Percentiles rank a stretch among this genome's conserved stretches.
Conservation (phyloP, 2,888 invertebrate genomes). For the Drosophila subsilvestris region DNA sequence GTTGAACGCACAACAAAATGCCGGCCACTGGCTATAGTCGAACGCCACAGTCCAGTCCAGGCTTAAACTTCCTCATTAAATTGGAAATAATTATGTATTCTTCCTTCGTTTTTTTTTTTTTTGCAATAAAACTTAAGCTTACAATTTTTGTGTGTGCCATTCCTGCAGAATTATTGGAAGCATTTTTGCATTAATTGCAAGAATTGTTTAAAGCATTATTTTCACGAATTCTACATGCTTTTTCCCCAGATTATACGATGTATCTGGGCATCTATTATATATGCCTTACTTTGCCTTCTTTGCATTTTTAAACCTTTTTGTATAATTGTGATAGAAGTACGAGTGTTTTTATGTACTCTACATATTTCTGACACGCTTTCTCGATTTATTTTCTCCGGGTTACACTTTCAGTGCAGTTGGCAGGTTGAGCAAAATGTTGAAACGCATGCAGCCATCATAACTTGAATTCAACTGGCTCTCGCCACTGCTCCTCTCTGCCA, state of each 20-base stretch:
- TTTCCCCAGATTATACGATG: too few species aligned
- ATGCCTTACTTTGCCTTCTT: too few species aligned
- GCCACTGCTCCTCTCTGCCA: background rate
- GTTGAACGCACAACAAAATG: conserved; percentile 25
- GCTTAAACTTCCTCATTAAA: conserved; percentile 42
- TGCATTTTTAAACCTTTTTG: too few species aligned
- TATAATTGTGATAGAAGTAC: background rate
- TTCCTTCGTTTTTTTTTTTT: too few species aligned
- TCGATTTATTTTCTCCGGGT: conserved; percentile 31
- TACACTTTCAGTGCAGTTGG: conserved; percentile 46
- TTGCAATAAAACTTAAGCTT: too few species aligned
- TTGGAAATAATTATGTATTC: conserved; percentile 12
- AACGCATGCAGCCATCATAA: conserved; percentile 68
- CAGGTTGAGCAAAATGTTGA: conserved; percentile 65
- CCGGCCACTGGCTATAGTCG: too few species aligned
- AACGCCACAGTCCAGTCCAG: background rate
- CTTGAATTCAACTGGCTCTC: conserved; percentile 52
- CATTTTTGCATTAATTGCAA: background rate
- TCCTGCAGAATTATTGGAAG: background rate
- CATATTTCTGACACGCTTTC: conserved; percentile 12
- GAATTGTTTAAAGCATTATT: background rate
- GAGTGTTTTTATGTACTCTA: background rate
- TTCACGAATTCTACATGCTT: too few species aligned
- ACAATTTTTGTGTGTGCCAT: too few species aligned
- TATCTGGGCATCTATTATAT: too few species aligned